These are phyloP conservation scores for Sceloporus tristichus DNA, from an alignment of 2,113 vertebrate genomes.

Conservation along the genomic window DNA sequence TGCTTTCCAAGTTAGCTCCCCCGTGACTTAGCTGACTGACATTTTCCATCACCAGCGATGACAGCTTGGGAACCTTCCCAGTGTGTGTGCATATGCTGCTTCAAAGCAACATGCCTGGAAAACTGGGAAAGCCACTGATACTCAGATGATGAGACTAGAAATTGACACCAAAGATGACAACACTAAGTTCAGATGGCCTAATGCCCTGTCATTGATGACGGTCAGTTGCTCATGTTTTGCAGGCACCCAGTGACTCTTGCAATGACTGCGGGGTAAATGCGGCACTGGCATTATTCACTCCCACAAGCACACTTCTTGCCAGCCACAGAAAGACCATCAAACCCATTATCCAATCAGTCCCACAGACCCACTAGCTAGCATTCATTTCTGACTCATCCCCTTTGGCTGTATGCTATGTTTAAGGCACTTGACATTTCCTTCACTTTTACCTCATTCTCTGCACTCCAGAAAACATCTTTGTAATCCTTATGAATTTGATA, in stretches of 20 bases:
- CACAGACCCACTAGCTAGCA: background rate
- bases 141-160: background rate
- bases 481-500: too few relatives aligned
- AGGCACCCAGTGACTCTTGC: background rate
- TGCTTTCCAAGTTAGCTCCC: background rate
- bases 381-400: background rate
- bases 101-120: background rate
- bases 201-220: background rate
- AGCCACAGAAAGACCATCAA: background rate
- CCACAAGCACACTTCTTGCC: background rate
- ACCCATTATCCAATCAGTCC: background rate
- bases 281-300: background rate
- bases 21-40: background rate
- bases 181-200: background rate
- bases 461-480: background rate
- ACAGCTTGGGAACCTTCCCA: background rate
- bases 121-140: background rate
- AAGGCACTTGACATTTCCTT: background rate
- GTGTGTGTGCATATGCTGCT: background rate
- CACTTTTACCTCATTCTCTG: background rate
- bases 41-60: background rate
- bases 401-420: background rate
- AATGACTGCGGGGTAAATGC: background rate
- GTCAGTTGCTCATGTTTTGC: background rate
- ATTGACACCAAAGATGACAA: background rate